These are phyloP conservation scores for Grallaria varia DNA, from an alignment of 2,113 vertebrate species.

Conservation along the genomic window DNA sequence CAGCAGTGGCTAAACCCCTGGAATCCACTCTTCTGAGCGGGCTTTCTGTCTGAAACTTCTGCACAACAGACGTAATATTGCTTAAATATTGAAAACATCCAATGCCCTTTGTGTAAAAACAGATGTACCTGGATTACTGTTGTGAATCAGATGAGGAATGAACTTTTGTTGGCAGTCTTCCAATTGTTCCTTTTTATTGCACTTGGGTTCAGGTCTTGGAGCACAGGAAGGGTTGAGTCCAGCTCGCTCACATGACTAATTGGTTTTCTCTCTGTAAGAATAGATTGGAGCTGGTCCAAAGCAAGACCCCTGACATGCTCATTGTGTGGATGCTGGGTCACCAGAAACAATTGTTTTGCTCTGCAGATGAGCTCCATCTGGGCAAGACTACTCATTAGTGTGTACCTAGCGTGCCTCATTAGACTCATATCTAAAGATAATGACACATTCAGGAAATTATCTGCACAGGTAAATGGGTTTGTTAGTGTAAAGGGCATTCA, in stretches of 20 bases:
- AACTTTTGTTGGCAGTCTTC: background rate
- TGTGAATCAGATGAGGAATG: background rate
- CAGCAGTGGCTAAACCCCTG: background rate
- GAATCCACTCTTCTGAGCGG: background rate
- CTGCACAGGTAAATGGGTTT: background rate
- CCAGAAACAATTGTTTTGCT: background rate
- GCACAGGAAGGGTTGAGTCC: background rate
- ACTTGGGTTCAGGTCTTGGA: background rate
- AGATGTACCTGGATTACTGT: background rate
- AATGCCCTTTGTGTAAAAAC: background rate
- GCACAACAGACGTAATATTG: background rate
- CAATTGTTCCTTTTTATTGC: background rate
- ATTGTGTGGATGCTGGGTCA: background rate
- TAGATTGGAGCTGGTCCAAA: background rate
- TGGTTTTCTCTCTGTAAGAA: background rate
- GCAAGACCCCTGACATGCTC: background rate
- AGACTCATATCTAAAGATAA: background rate
- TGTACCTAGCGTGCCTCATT: background rate
- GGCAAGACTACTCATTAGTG: background rate
- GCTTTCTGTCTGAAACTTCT: background rate
- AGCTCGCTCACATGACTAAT: accelerated
- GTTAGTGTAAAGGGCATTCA: background rate
- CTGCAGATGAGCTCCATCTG: background rate
- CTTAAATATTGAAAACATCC: background rate
- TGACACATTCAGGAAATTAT: background rate